phyloP scores from a whole-genome alignment of 2,888 invertebrate genomes.

The Eristalis tenax region DNA sequence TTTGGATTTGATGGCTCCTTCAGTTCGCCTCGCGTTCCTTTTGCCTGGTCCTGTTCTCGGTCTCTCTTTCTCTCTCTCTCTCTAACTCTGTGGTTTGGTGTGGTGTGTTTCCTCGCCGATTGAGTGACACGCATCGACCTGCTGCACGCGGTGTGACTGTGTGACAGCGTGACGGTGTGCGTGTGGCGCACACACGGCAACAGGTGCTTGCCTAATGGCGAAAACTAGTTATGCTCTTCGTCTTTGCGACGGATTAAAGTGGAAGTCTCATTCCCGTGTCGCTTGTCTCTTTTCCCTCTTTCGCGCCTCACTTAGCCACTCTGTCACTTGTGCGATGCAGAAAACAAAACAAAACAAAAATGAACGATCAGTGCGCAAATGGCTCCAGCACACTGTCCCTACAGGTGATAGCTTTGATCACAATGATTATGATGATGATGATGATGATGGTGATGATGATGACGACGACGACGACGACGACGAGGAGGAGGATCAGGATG shows the following conservation, averaged over 20 bases:
- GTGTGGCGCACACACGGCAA: constrained; percentile 35
- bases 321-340: neutral
- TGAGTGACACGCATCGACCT: constrained; percentile 65
- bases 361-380: neutral
- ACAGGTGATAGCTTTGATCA: constrained; percentile 1
- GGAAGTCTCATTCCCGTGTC: constrained; percentile 40
- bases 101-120: constrained; percentile 38
- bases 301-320: neutral
- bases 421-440: neutral
- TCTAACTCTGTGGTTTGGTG: too few relatives aligned
- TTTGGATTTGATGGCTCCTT: neutral
- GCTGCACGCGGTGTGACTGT: constrained; percentile 19
- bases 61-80: too few relatives aligned
- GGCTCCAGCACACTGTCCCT: neutral
- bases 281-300: neutral
- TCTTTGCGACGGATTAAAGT: constrained; percentile 37
- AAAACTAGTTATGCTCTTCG: constrained; percentile 59
- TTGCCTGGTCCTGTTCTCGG: constrained; percentile 6
- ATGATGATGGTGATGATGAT: neutral
- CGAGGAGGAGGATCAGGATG: neutral
- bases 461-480: neutral
- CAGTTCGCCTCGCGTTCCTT: neutral
- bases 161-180: neutral
- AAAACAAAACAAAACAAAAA: too few relatives aligned
- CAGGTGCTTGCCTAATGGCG: constrained; percentile 62